Evolutionary conservation across 23 tunicate species (phyloP).

Genomic region (Trididemnum nubilum): DNA sequence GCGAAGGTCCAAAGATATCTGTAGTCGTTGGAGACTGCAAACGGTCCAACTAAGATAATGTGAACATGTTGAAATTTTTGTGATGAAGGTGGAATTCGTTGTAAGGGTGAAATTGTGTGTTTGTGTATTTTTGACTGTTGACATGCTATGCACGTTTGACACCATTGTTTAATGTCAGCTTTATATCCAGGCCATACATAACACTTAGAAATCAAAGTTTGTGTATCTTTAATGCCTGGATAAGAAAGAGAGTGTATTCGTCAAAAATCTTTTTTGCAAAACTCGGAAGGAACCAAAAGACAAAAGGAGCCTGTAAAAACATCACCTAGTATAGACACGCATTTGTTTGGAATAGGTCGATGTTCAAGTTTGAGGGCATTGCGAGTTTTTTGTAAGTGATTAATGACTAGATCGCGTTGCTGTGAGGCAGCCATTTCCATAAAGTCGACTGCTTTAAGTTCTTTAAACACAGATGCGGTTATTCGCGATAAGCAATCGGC

Average conservation of each 20-base stretch:
- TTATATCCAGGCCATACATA: constrained; percentile 19
- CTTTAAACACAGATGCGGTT: background rate
- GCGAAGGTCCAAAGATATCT: constrained; percentile 12
- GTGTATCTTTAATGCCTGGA: constrained; percentile 33
- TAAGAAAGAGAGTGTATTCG: constrained; percentile 20
- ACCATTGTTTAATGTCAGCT: background rate
- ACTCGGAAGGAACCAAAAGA: constrained; percentile 12
- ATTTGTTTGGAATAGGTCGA: background rate
- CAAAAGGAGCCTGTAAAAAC: constrained; percentile 10
- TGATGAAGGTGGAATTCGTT: background rate
- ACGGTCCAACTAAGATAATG: constrained; percentile 45
- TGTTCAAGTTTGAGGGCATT: background rate
- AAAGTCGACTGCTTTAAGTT: background rate
- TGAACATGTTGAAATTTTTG: constrained; percentile 27
- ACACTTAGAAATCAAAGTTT: constrained; percentile 9
- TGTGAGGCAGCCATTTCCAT: constrained; percentile 1
- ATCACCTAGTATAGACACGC: constrained; percentile 19
- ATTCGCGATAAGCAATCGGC: background rate
- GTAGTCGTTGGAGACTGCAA: constrained; percentile 23
- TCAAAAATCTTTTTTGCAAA: constrained; percentile 2
- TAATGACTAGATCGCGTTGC: background rate
- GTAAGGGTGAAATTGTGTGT: constrained; percentile 16
- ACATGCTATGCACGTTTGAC: constrained; percentile 24
- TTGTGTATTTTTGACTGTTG: constrained; percentile 33
- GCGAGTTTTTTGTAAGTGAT: background rate